These are phyloP conservation scores for Spodoptera frugiperda DNA, from an alignment of 1,140 invertebrate species.

Conservation along the genomic window DNA sequence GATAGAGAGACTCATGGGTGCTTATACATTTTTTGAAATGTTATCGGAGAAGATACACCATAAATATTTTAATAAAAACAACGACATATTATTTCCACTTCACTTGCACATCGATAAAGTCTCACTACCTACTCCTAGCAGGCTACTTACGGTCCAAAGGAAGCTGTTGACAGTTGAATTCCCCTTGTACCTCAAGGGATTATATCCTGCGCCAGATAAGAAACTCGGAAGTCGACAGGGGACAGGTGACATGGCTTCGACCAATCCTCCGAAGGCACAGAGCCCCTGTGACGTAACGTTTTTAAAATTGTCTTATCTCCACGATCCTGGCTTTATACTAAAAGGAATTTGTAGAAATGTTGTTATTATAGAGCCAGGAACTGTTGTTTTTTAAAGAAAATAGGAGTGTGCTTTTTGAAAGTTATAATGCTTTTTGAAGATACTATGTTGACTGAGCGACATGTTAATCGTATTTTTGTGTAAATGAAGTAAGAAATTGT, in stretches of 20 bases:
- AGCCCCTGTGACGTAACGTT: neutral
- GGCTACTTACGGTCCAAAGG: neutral
- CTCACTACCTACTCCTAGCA: neutral
- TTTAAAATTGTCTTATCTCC: constrained; percentile 16
- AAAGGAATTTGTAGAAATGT: constrained; percentile 9
- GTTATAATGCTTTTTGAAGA: no score
- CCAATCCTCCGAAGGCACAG: neutral
- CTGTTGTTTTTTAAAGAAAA: neutral
- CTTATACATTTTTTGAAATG: no score
- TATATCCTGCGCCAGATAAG: constrained; percentile 10
- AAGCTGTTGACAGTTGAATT: constrained; percentile 10
- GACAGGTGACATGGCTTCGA: constrained; percentile 13
- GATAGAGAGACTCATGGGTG: no score
- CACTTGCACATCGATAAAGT: no score
- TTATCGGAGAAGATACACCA: no score
- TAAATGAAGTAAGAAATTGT: no score
- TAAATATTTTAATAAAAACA: no score
- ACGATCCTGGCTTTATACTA: neutral
- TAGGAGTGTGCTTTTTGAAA: neutral
- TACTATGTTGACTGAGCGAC: no score
- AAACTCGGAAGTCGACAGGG: constrained; percentile 14
- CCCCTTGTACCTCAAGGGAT: constrained; percentile 13
- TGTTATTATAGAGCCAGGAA: no score
- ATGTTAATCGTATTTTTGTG: no score
- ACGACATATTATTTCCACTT: no score